These are phyloP conservation scores for Macrotus californicus DNA, from an alignment of 2,113 vertebrate genomes.

Conservation along the genomic window DNA sequence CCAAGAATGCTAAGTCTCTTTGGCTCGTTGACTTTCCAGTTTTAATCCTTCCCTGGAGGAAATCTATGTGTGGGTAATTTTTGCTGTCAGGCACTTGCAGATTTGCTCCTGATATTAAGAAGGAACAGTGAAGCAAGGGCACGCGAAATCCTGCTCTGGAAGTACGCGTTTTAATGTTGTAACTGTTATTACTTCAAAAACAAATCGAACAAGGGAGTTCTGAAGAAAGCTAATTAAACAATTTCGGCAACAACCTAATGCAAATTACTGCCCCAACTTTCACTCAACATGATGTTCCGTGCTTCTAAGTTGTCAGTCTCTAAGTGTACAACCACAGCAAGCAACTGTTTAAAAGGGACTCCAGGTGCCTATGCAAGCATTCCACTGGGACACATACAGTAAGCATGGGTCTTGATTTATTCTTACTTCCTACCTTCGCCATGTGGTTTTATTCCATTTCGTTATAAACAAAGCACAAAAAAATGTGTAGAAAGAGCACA, in stretches of 20 bases:
- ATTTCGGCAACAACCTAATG: constrained; percentile 50
- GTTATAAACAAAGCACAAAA: constrained; percentile 15
- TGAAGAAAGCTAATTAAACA: constrained; percentile 65
- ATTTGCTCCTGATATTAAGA: constrained; percentile 50
- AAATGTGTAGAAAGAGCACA: not conserved
- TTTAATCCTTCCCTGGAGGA: constrained; percentile 51
- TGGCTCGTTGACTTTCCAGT: constrained; percentile 27
- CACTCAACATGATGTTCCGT: constrained; percentile 26
- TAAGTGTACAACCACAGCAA: constrained; percentile 16
- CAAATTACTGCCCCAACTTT: constrained; percentile 59
- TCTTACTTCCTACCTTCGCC: not conserved
- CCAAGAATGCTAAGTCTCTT: constrained; percentile 44
- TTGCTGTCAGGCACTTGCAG: not conserved
- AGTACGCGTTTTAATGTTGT: constrained; percentile 10
- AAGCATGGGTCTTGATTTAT: constrained; percentile 7
- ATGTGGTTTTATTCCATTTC: not conserved
- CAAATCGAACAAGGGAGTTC: constrained; percentile 51
- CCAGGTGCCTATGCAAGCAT: not conserved
- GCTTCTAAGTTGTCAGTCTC: constrained; percentile 57
- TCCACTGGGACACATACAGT: not conserved
- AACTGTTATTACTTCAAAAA: constrained; percentile 51
- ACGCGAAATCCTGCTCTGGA: constrained; percentile 47
- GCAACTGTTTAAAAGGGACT: constrained; percentile 6
- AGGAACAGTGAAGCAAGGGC: constrained; percentile 31
- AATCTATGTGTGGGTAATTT: constrained; percentile 39